Percentiles rank a stretch among this genome's conserved stretches.
Conservation (phyloP, 2,113 vertebrate species). For the Naja naja region DNA sequence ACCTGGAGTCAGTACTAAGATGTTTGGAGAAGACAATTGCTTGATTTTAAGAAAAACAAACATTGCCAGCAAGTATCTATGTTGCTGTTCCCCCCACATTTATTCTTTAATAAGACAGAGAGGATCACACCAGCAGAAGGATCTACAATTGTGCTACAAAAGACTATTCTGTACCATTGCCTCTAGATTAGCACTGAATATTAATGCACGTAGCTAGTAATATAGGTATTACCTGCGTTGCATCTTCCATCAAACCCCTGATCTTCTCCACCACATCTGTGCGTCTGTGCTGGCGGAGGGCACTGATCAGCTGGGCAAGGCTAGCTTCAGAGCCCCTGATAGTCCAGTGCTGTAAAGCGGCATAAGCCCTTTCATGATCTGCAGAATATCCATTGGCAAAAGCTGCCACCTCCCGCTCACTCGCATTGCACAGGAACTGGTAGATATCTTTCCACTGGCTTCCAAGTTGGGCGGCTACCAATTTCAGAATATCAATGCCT, state of each 20-base stretch:
- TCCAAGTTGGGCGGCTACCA: constrained; percentile 90
- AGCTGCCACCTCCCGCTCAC: constrained; percentile 87
- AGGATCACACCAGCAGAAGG: neutral
- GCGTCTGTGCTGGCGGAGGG: constrained; percentile 87
- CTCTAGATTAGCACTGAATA: neutral
- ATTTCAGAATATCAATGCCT: constrained; percentile 94
- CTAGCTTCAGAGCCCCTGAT: constrained; percentile 90
- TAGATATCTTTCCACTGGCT: constrained; percentile 96
- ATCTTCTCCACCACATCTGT: constrained; percentile 97
- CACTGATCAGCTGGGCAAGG: constrained; percentile 93
- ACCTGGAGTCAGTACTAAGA: neutral
- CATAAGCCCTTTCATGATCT: constrained; percentile 89
- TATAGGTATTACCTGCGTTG: constrained; percentile 76
- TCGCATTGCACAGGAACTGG: constrained; percentile 88
- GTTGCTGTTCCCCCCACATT: neutral
- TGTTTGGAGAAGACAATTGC: neutral
- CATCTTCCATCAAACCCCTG: constrained; percentile 92
- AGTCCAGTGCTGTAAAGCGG: constrained; percentile 94
- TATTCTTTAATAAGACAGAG: neutral
- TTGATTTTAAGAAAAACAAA: neutral
- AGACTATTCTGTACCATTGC: neutral
- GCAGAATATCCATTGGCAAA: constrained; percentile 88
- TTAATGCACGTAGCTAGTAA: neutral
- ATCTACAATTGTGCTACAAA: neutral
- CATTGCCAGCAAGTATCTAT: too few species aligned